Percentiles rank a stretch among this genome's conserved stretches.
phyloP scores from a whole-genome alignment of 2,888 invertebrate species.

The Orthosia gracilis region DNA sequence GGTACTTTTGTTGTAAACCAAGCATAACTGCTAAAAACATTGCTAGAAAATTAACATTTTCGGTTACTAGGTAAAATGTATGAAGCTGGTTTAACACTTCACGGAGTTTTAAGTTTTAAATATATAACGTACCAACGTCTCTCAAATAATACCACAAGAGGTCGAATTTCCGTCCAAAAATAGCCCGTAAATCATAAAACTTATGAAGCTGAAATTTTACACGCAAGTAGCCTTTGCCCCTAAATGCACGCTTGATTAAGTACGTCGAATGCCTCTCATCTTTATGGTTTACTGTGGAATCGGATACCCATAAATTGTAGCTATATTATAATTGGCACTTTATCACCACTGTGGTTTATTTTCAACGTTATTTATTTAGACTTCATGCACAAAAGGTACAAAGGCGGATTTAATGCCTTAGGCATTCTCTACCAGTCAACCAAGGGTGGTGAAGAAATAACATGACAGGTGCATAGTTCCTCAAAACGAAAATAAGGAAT shows the following conservation, averaged over 20 bases:
- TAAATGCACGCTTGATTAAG: conserved; percentile 49
- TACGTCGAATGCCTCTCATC: conserved; percentile 19
- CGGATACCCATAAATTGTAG: neutral
- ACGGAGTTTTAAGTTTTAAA: conserved; percentile 14
- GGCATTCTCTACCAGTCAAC: too few species aligned
- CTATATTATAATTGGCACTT: conserved; percentile 5
- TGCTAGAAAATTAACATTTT: neutral
- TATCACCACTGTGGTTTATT: neutral
- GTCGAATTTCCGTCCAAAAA: conserved; percentile 42
- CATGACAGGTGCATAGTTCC: too few species aligned
- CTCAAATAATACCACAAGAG: conserved; percentile 40
- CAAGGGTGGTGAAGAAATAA: too few species aligned
- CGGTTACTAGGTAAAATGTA: neutral
- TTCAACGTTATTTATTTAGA: neutral
- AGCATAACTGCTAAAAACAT: neutral
- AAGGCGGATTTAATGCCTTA: too few species aligned
- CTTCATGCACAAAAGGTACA: too few species aligned
- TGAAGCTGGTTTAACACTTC: neutral
- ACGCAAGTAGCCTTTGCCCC: conserved; percentile 37
- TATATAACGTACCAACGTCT: conserved; percentile 11
- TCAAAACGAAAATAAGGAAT: too few species aligned
- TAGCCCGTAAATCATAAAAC: conserved; percentile 47
- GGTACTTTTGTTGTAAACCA: neutral
- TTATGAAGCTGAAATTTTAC: conserved; percentile 58
- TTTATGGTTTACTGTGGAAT: conserved; percentile 8